phyloP scores from a whole-genome alignment of 92 coral and sea anemone genomes.

The Bergia puertoricense region DNA sequence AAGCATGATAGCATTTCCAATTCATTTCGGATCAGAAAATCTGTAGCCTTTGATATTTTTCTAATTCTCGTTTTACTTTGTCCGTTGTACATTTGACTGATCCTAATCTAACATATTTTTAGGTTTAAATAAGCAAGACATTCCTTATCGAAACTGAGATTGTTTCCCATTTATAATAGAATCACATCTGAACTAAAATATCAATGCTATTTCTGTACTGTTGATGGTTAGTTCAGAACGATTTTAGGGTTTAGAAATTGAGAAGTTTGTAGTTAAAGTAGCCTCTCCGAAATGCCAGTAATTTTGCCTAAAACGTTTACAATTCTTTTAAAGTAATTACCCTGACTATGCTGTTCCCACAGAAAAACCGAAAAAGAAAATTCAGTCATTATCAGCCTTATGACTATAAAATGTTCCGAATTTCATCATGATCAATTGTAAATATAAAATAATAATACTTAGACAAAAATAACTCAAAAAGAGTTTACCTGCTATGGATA shows the following conservation, averaged over 20 bases:
- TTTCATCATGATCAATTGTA: not conserved
- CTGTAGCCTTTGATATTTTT: no score
- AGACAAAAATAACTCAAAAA: not conserved
- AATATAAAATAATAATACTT: not conserved
- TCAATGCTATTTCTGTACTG: not conserved
- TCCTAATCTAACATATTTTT: no score
- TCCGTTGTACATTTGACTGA: no score
- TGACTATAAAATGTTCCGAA: not conserved
- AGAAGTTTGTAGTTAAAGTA: no score
- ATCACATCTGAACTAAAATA: not conserved
- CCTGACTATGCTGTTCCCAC: not conserved
- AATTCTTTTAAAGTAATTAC: no score
- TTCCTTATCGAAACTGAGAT: not conserved
- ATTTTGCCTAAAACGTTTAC: no score
- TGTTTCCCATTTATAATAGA: not conserved
- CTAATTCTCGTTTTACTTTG: no score
- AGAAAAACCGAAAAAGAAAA: not conserved
- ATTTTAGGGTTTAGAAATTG: no score
- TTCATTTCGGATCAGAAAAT: no score
- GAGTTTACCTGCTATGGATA: not conserved
- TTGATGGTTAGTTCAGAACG: no score
- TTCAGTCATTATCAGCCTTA: not conserved
- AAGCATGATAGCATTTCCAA: not conserved
- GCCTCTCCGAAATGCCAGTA: no score
- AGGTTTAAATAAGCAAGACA: no score